phyloP scores from a whole-genome alignment of 1,140 invertebrate species.

The Plodia interpunctella region DNA sequence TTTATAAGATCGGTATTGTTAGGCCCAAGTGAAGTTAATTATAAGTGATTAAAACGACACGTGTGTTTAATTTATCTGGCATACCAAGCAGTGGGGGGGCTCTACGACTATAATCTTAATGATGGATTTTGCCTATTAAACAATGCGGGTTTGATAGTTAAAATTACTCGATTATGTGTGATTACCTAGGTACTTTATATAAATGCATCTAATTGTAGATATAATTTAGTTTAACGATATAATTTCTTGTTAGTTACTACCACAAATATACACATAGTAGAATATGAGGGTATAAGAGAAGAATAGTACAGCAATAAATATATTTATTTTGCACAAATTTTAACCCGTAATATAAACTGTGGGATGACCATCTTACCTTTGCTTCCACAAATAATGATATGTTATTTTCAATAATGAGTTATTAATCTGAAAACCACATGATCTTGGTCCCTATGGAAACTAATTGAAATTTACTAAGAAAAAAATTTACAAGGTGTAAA shows the following conservation, averaged over 20 bases:
- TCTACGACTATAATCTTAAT: conserved; percentile 31
- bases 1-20: background rate
- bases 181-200: background rate
- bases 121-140: conserved; percentile 22
- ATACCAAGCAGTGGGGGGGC: conserved; percentile 32
- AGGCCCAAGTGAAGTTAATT: background rate
- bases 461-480: background rate
- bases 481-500: background rate
- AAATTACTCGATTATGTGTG: background rate
- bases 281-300: too few relatives aligned
- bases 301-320: too few relatives aligned
- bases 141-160: conserved; percentile 34
- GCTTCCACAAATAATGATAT: too few relatives aligned
- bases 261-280: too few relatives aligned
- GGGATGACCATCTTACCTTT: too few relatives aligned
- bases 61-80: conserved; percentile 43
- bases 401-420: background rate
- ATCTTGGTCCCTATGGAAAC: too few relatives aligned
- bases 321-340: too few relatives aligned
- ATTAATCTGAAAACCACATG: background rate
- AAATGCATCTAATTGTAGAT: too few relatives aligned
- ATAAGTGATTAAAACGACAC: conserved; percentile 32
- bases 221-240: background rate
- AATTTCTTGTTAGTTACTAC: too few relatives aligned
- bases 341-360: too few relatives aligned